A percentile compares a stretch with the other conserved stretches of the same genome.
These are phyloP conservation scores for Gnatocerus cornutus DNA, from an alignment of 2,888 invertebrate genomes.

Conservation along the genomic window DNA sequence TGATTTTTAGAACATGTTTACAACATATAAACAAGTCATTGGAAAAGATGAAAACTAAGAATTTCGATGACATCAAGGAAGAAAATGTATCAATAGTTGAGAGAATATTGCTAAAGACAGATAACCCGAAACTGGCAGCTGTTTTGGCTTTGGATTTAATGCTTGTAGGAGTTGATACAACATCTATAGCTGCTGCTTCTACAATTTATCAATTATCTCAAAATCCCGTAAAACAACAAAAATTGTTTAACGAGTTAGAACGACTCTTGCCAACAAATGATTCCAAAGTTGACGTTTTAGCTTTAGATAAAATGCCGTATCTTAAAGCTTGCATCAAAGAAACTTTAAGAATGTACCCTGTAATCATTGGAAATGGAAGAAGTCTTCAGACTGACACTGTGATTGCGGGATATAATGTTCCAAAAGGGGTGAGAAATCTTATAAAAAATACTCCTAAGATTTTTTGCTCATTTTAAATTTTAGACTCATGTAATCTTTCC, in stretches of 20 bases:
- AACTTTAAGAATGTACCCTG: conserved; percentile 86
- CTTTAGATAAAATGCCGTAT: conserved; percentile 80
- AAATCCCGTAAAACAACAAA: conserved; percentile 80
- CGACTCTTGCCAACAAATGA: conserved; percentile 73
- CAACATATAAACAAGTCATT: conserved; percentile 74
- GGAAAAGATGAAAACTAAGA: conserved; percentile 70
- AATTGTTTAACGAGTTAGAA: conserved; percentile 78
- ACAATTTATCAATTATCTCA: conserved; percentile 83
- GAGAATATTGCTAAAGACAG: conserved; percentile 74
- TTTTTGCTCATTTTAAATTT: conserved; percentile 15
- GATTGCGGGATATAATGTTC: conserved; percentile 85
- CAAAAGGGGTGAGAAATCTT: conserved; percentile 75
- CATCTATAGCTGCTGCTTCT: conserved; percentile 84
- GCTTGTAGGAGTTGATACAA: conserved; percentile 87
- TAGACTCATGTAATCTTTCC: conserved; percentile 88
- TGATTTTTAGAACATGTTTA: conserved; percentile 72
- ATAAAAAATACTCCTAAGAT: conserved; percentile 58
- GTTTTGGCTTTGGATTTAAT: conserved; percentile 85
- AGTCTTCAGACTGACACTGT: conserved; percentile 83
- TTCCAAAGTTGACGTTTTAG: conserved; percentile 74
- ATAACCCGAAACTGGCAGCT: conserved; percentile 77
- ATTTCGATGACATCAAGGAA: conserved; percentile 66
- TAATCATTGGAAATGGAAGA: conserved; percentile 86
- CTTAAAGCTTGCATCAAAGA: conserved; percentile 86
- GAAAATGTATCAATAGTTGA: conserved; percentile 75